A percentile compares a stretch with the other conserved stretches of the same genome.
phyloP scores from a whole-genome alignment of 2,888 invertebrate genomes.

The Hypolimnas misippus region DNA sequence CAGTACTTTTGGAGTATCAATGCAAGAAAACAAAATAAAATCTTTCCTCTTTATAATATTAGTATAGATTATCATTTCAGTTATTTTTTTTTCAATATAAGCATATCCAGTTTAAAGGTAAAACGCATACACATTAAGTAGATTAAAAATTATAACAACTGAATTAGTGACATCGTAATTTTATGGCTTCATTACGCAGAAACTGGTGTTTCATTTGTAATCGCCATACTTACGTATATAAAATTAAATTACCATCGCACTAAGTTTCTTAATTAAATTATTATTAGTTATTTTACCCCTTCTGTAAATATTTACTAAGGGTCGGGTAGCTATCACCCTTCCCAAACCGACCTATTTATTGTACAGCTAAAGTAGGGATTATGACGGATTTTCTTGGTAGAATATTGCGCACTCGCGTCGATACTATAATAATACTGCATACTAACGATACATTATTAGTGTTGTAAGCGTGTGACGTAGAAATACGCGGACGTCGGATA shows the following conservation, averaged over 20 bases:
- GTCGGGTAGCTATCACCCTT: background rate
- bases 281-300: background rate
- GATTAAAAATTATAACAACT: background rate
- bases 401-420: background rate
- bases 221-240: background rate
- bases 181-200: background rate
- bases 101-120: too few species aligned
- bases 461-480: constrained; percentile 7
- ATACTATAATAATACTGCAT: background rate
- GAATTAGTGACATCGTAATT: constrained; percentile 1
- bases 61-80: too few species aligned
- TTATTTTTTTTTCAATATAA: too few species aligned
- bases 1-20: too few species aligned
- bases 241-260: background rate
- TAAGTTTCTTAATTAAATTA: background rate
- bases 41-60: too few species aligned
- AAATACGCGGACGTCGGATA: constrained; percentile 2
- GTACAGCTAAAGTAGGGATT: background rate
- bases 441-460: background rate
- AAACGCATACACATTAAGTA: background rate
- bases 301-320: background rate
- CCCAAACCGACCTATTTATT: background rate
- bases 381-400: background rate
- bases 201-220: background rate
- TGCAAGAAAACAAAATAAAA: too few species aligned